Conservation (phyloP, 1,140 invertebrate genomes). For the Ceratoteleas bidentatus region DNA sequence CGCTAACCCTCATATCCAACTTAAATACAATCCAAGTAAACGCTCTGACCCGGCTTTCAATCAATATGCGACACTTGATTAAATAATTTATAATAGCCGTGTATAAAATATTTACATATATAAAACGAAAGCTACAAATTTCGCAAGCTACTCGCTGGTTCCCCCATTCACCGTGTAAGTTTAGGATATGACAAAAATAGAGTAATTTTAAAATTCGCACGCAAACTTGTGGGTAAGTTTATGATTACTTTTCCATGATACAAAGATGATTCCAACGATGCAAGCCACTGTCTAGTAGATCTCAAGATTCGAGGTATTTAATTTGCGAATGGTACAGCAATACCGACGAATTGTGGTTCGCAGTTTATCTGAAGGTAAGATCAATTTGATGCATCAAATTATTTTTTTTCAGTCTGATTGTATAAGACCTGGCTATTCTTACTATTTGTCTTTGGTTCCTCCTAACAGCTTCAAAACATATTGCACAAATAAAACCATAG, state of each 20-base stretch:
- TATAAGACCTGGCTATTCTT: background rate
- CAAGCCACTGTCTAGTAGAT: constrained; percentile 61
- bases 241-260: constrained; percentile 18
- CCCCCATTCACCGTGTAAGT: background rate
- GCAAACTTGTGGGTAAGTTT: constrained; percentile 34
- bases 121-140: constrained; percentile 10
- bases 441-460: constrained; percentile 70
- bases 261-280: constrained; percentile 36
- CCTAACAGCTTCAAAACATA: constrained; percentile 75
- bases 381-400: background rate
- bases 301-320: constrained; percentile 55
- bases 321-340: constrained; percentile 33
- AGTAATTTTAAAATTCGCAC: constrained; percentile 10
- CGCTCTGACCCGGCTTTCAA: no score
- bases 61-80: no score
- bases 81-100: constrained; percentile 5
- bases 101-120: constrained; percentile 7
- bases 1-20: no score
- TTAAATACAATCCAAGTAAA: no score
- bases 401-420: background rate
- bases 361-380: constrained; percentile 46
- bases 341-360: constrained; percentile 12
- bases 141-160: background rate
- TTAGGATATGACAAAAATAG: constrained; percentile 7
- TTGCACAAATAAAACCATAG: constrained; percentile 76